Conservation (phyloP, 2,113 vertebrate genomes). For the Amphilophus citrinellus region DNA sequence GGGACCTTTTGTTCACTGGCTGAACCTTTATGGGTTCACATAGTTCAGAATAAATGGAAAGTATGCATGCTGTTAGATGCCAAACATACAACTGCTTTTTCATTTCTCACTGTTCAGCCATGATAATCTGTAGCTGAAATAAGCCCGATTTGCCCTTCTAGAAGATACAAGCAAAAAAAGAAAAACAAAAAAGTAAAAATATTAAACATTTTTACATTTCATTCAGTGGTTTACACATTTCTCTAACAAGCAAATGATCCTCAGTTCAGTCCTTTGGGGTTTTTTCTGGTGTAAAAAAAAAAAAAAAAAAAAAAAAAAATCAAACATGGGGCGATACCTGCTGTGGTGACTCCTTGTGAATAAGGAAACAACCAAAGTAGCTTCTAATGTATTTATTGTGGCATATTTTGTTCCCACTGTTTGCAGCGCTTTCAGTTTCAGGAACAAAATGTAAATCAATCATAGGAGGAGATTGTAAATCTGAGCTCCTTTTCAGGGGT, state of each 20-base stretch:
- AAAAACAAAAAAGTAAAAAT: neutral
- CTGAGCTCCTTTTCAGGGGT: accelerated
- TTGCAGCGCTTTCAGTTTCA: neutral
- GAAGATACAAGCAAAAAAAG: neutral
- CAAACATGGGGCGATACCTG: neutral
- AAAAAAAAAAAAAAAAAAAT: too few species aligned
- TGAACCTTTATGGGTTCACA: neutral
- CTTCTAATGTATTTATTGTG: too few species aligned
- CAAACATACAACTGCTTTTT: neutral
- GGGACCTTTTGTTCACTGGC: constrained; percentile 35
- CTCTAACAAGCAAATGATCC: neutral
- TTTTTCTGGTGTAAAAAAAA: too few species aligned
- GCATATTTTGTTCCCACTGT: neutral
- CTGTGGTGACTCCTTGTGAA: too few species aligned
- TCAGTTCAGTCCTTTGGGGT: neutral
- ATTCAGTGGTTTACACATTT: neutral
- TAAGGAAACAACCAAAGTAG: too few species aligned
- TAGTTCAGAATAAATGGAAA: neutral
- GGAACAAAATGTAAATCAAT: neutral
- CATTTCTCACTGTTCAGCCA: neutral
- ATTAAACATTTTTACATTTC: neutral
- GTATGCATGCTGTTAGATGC: neutral
- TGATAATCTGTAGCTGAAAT: neutral
- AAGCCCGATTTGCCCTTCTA: neutral
- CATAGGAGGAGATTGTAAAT: too few species aligned